A percentile compares a stretch with the other conserved stretches of the same genome.
Evolutionary conservation across 2,113 vertebrate species (phyloP).

Genomic region (Pleuronectes platessa): DNA sequence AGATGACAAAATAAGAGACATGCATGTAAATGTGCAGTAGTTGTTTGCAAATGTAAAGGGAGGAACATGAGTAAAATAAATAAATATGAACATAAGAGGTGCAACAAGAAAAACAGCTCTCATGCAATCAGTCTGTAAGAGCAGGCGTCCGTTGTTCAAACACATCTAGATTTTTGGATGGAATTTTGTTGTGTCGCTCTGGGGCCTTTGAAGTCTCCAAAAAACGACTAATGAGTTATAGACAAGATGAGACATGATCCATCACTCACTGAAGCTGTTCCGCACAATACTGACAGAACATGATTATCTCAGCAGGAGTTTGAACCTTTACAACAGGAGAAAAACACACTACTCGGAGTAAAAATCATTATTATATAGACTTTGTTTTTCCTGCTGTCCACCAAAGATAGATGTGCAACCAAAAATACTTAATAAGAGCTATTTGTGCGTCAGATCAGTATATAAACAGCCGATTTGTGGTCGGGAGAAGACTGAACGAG

Average conservation of each 20-base stretch:
- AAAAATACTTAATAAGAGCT: background rate
- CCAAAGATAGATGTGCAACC: background rate
- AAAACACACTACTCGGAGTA: background rate
- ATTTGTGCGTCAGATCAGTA: constrained; percentile 1
- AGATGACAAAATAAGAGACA: no score
- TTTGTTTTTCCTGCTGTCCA: background rate
- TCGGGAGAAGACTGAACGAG: background rate
- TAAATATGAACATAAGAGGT: no score
- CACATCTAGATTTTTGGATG: background rate
- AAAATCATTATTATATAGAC: background rate
- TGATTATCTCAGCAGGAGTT: background rate
- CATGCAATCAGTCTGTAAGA: no score
- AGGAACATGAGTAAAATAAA: no score
- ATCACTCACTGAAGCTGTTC: background rate
- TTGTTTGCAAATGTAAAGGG: no score
- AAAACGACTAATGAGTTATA: constrained; percentile 20
- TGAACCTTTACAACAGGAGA: background rate
- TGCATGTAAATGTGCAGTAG: no score
- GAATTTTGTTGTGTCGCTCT: constrained; percentile 12
- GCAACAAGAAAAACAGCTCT: no score
- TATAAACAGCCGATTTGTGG: constrained; percentile 6
- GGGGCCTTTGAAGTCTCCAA: constrained; percentile 7
- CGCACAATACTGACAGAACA: constrained; percentile 4
- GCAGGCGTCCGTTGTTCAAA: background rate
- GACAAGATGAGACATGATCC: constrained; percentile 44